Percentiles rank a stretch among this genome's conserved stretches.
These are phyloP conservation scores for Cassiopea andromeda DNA, from an alignment of 30 jellyfish, hydroid and myxozoan species.

Conservation along the genomic window DNA sequence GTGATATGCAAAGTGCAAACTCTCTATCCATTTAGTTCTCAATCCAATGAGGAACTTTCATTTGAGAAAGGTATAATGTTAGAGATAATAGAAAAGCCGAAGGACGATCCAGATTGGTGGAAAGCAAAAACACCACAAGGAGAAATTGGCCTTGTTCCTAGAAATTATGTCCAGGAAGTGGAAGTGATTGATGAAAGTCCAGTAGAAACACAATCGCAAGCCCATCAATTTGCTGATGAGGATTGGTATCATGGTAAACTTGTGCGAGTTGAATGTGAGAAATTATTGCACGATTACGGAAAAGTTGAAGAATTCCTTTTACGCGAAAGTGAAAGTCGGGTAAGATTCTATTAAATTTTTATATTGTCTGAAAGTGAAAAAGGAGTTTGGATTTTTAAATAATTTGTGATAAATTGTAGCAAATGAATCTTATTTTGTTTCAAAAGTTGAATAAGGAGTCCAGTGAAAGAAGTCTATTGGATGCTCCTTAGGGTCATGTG, in stretches of 20 bases:
- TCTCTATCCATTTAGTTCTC: constrained; percentile 85
- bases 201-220: not conserved
- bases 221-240: constrained; percentile 68
- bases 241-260: constrained; percentile 95
- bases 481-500: too few relatives aligned
- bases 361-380: too few relatives aligned
- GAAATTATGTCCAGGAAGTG: constrained; percentile 93
- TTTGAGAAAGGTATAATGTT: constrained; percentile 87
- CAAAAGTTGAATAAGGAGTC: too few relatives aligned
- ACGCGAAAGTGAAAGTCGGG: constrained; percentile 97
- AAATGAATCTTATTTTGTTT: too few relatives aligned
- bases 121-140: constrained; percentile 90
- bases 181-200: constrained; percentile 45
- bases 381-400: too few relatives aligned
- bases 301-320: constrained; percentile 85
- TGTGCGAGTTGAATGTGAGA: constrained; percentile 82
- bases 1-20: constrained; percentile 86
- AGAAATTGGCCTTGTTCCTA: constrained; percentile 91
- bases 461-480: too few relatives aligned
- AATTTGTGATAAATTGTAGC: too few relatives aligned
- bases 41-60: constrained; percentile 85
- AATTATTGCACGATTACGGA: constrained; percentile 78
- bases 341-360: too few relatives aligned
- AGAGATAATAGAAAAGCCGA: constrained; percentile 87
- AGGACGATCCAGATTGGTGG: constrained; percentile 99